Evolutionary conservation across 2,888 invertebrate species (phyloP), one percentile per base, ranked within the genome.

Genomic region (Aricia artaxerxes): DNA sequence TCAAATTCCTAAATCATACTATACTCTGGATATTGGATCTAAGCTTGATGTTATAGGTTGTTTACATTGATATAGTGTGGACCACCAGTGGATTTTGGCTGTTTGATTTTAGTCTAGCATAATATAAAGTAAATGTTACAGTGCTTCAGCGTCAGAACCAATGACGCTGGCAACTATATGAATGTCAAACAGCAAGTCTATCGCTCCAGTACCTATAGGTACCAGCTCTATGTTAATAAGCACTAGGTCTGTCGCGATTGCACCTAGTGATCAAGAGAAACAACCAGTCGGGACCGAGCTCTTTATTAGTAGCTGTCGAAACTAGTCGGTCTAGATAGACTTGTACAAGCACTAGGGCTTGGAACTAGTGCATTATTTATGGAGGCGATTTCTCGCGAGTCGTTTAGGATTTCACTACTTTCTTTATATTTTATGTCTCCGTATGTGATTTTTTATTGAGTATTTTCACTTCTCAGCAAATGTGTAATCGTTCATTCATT

Each of bases 341-440:
- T 85, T 85, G 84, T 86, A 87, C 82, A 85, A 85, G 84, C 86
- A 87, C 89, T 91, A 93, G 93, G 93, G 92, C 92, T 87, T 84
- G 87, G 86, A 92, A 91, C 93, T 91, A 90, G 93, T 92, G 92
- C 91, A 93, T 92, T 94, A 94, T 94, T 92, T 94, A 90, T 89
- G 84, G 86, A 86, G 85, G 88, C 90, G 92, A 93, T 93, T 93
- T 94, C 94, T 93, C 90, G 90, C 83, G 85, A 88, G 86, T 87
- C 84, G 88, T 88, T 87, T 85, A 84, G 90, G 92, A 92, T 94
- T 94, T 94, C 94, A 90, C 94, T 88, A 93, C 93, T 94, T 94
- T 94, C 91, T 93, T 82, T 90, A 89, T 89, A 73, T 73, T 44
- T 69, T 69, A 69, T 69, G 69, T 69, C 69, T 69, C 64, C 64